Conservation (phyloP, 23 tunicate species). For the Clavelina lepadiformis region DNA sequence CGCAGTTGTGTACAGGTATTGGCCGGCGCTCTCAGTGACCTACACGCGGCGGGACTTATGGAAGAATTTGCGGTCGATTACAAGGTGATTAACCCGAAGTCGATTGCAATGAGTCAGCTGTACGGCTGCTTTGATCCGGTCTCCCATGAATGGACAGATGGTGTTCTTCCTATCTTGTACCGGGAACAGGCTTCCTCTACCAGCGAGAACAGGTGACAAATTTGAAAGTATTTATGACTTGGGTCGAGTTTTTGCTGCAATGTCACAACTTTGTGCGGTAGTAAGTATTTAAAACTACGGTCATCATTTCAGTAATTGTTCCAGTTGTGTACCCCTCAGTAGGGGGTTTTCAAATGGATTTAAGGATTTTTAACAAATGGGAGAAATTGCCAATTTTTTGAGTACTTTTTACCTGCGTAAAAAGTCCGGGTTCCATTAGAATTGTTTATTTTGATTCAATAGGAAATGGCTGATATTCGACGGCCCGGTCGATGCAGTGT, state of each 20-base stretch:
- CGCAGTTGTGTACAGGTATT: conserved; percentile 60
- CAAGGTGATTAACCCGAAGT: conserved; percentile 88
- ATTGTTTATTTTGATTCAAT: too few species aligned
- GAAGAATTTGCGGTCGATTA: conserved; percentile 84
- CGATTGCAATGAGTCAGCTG: conserved; percentile 82
- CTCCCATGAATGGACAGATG: conserved; percentile 98
- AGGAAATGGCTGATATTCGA: conserved; percentile 94
- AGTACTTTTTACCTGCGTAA: too few species aligned
- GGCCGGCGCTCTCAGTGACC: conserved; percentile 70
- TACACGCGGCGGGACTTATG: conserved; percentile 63
- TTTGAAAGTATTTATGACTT: too few species aligned
- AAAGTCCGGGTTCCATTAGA: too few species aligned
- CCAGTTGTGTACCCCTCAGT: too few species aligned
- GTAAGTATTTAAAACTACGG: too few species aligned
- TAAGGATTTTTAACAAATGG: too few species aligned
- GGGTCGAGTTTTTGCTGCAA: too few species aligned
- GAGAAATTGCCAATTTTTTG: too few species aligned
- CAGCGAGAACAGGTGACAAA: conserved; percentile 58
- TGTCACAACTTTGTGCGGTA: too few species aligned
- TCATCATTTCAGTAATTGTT: too few species aligned
- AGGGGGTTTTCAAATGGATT: too few species aligned
- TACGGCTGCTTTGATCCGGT: conserved; percentile 94
- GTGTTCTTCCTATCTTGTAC: conserved; percentile 90
- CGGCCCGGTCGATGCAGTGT: conserved; percentile 98
- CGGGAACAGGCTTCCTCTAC: conserved; percentile 94